Base-by-base conservation (phyloP, 2,797 vertebrate genomes). In the Todus mexicanus region DNA sequence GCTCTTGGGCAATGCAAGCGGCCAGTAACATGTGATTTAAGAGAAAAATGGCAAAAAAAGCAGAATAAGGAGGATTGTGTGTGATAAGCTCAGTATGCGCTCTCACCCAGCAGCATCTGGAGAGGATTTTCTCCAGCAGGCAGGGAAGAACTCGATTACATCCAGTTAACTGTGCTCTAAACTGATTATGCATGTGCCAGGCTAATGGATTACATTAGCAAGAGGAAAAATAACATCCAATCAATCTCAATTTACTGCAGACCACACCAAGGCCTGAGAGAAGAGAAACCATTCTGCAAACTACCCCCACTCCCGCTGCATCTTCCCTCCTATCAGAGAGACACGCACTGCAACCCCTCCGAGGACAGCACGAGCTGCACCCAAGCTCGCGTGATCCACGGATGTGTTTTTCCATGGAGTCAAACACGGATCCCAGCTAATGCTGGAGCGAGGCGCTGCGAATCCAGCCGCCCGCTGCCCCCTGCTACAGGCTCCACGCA, bases 141-240 rank as follows among this genome's bases (percentile, higher is more conserved):
- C 99, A 99, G 99, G 98, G 98, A 99, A 98, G 99, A 99, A 99
- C 99, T 99, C 98, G 99, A 99, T 99, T 99, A 99, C 99, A 99
- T 98, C 99, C 98, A 98, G 99, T 99, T 99, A 99, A 99, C 99
- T 99, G 99, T 98, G 98, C 98, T 98, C 99, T 99, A 99, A 99
- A 99, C 99, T 99, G 99, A 99, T 99, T 99, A 99, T 99, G 98
- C 99, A 99, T 99, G 99, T 99, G 99, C 99, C 98, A 99, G 99
- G 98, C 99, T 99, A 99, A 99, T 99, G 99, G 99, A 99, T 99
- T 99, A 99, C 98, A 99, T 99, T 99, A 99, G 99, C 99, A 98
- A 99, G 98, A 99, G 99, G 99, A 99, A 99, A 99, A 99, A 99
- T 99, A 99, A 99, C 98, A 99, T 99, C 98, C 98, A 99, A 99